phyloP scores from a whole-genome alignment of 2,888 invertebrate species.

The Belgica antarctica region DNA sequence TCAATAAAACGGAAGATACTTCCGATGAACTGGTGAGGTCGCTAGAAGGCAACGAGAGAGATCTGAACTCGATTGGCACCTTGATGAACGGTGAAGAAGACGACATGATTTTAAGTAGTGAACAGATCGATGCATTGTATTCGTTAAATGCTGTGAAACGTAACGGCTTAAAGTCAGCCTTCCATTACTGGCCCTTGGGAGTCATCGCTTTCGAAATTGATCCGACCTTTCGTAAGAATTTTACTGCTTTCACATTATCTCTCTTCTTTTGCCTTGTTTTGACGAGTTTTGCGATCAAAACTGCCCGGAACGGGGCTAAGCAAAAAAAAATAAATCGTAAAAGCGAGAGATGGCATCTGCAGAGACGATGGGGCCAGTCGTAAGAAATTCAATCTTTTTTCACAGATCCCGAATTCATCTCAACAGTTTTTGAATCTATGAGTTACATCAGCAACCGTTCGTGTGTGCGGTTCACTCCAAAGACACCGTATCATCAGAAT shows the following conservation, averaged over 20 bases:
- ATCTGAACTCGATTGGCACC: neutral
- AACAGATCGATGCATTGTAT: slow-evolving; percentile 36
- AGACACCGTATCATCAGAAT: slow-evolving; percentile 10
- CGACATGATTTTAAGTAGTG: slow-evolving; percentile 27
- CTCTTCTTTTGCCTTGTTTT: no score
- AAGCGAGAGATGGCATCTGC: neutral
- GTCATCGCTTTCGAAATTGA: slow-evolving; percentile 34
- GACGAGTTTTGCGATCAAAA: no score
- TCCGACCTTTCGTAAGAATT: slow-evolving; percentile 21
- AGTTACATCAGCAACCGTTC: slow-evolving; percentile 31
- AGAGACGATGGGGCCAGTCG: neutral
- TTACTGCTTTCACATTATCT: neutral
- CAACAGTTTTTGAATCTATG: slow-evolving; percentile 32
- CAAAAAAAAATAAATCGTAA: slow-evolving; percentile 3
- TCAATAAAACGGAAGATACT: neutral
- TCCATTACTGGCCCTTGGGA: slow-evolving; percentile 38
- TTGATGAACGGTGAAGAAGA: slow-evolving; percentile 13
- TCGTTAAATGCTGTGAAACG: slow-evolving; percentile 18
- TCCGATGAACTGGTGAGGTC: neutral
- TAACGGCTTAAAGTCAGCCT: slow-evolving; percentile 22
- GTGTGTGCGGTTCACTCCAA: slow-evolving; percentile 28
- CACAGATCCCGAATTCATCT: slow-evolving; percentile 28
- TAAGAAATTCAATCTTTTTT: no score
- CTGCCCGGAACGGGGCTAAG: neutral
- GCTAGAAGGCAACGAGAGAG: neutral